Evolutionary conservation across 2,888 invertebrate species (phyloP).

Genomic region (Odontothrips loti): DNA sequence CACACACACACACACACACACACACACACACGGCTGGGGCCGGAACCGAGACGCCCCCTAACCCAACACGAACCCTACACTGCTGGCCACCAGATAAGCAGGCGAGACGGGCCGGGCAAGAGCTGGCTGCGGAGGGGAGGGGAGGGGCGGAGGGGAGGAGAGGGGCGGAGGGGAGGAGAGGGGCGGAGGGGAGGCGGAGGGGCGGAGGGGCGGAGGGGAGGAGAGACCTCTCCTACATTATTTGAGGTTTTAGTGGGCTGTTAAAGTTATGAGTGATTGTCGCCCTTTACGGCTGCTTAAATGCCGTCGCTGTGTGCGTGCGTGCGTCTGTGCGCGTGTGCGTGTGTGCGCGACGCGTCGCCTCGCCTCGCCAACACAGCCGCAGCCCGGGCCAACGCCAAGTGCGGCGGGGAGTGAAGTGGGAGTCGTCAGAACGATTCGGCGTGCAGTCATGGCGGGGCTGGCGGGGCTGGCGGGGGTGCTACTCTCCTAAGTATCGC

Average conservation of each 20-base stretch:
- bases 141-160: not conserved
- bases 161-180: not conserved
- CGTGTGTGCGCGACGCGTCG: not conserved
- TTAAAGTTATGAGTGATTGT: slow-evolving; percentile 25
- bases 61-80: not conserved
- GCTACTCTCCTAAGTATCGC: too few relatives aligned
- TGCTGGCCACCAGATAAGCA: not conserved
- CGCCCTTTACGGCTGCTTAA: slow-evolving; percentile 3
- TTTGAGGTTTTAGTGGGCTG: slow-evolving; percentile 15
- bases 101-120: not conserved
- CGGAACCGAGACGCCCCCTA: not conserved
- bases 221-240: not conserved
- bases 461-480: too few relatives aligned
- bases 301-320: not conserved
- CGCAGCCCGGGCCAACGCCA: too few relatives aligned
- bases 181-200: not conserved
- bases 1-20: too few relatives aligned
- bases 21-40: too few relatives aligned
- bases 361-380: not conserved
- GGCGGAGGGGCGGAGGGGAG: not conserved
- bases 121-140: not conserved
- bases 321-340: too few relatives aligned
- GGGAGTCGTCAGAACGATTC: too few relatives aligned
- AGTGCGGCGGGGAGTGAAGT: too few relatives aligned
- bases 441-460: too few relatives aligned